A percentile compares a stretch with the other conserved stretches of the same genome.
Evolutionary conservation across 2,888 invertebrate genomes (phyloP).

Genomic region (Candidula unifasciata): DNA sequence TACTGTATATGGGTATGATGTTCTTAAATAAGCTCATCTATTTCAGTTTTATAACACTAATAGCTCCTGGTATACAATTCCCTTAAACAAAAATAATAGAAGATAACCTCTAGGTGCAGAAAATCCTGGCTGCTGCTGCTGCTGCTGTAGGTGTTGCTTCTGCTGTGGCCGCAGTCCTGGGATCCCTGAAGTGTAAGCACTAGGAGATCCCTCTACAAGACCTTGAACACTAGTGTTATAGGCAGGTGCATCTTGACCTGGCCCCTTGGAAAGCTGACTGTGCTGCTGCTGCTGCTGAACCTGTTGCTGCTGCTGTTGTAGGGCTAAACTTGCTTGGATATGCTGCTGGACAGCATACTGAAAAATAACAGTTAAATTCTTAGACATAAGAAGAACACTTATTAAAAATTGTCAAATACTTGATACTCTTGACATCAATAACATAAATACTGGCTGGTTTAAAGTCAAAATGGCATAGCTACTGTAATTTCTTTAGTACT

Average conservation of each 20-base stretch:
- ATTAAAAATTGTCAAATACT: too few relatives aligned
- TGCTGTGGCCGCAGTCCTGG: constrained; percentile 16
- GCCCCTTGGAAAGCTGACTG: neutral
- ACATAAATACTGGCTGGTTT: too few relatives aligned
- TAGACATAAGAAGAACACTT: neutral
- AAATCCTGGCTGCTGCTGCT: constrained; percentile 41
- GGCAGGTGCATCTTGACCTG: neutral
- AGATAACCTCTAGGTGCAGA: constrained; percentile 65
- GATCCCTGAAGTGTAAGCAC: constrained; percentile 6
- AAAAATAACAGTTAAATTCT: neutral
- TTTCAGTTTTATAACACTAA: too few relatives aligned
- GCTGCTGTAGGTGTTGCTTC: constrained; percentile 32
- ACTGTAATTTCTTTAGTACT: too few relatives aligned
- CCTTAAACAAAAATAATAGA: neutral
- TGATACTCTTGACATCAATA: too few relatives aligned
- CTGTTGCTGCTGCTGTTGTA: neutral
- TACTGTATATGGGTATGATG: too few relatives aligned
- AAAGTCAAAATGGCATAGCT: too few relatives aligned
- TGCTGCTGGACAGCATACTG: constrained; percentile 4
- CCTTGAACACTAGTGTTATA: neutral
- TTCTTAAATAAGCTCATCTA: too few relatives aligned
- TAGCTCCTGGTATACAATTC: too few relatives aligned
- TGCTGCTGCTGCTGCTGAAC: constrained; percentile 25
- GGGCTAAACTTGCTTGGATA: neutral
- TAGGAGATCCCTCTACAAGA: neutral